Percentiles rank a stretch among this genome's conserved stretches.
These are phyloP conservation scores for Bagarius yarrelli DNA, from an alignment of 2,113 vertebrate species.

Conservation along the genomic window DNA sequence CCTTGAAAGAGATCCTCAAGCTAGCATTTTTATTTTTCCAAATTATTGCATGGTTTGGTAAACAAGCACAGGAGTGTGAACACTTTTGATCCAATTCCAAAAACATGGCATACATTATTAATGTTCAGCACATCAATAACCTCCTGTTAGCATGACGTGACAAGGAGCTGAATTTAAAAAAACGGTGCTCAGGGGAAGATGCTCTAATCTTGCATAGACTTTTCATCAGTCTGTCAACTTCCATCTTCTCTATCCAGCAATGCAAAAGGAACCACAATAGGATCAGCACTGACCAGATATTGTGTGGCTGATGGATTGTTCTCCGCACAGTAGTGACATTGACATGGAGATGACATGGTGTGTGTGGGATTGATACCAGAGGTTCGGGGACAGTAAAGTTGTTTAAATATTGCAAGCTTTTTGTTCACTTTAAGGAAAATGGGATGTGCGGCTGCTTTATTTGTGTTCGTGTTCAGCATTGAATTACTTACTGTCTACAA, in stretches of 20 bases:
- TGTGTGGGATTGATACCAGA: background rate
- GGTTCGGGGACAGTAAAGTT: background rate
- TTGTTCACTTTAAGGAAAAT: background rate
- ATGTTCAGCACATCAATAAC: background rate
- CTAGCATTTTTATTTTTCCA: background rate
- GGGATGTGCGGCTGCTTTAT: too few species aligned
- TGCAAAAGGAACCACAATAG: background rate
- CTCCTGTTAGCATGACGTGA: slow-evolving; percentile 14
- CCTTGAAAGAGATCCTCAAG: slow-evolving; percentile 17
- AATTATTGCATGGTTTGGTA: background rate
- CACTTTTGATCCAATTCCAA: background rate
- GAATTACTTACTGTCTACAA: too few species aligned
- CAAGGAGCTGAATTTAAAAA: background rate
- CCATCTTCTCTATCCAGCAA: background rate
- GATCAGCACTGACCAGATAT: background rate
- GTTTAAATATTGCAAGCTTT: background rate
- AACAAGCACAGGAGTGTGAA: background rate
- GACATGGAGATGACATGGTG: background rate
- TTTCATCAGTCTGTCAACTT: background rate
- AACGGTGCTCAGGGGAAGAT: background rate
- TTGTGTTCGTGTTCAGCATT: too few species aligned
- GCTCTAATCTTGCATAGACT: background rate
- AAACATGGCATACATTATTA: slow-evolving; percentile 16
- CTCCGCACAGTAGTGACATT: background rate
- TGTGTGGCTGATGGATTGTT: background rate